Evolutionary conservation across 2,888 invertebrate genomes (phyloP).

Genomic region (Agrochola litura): DNA sequence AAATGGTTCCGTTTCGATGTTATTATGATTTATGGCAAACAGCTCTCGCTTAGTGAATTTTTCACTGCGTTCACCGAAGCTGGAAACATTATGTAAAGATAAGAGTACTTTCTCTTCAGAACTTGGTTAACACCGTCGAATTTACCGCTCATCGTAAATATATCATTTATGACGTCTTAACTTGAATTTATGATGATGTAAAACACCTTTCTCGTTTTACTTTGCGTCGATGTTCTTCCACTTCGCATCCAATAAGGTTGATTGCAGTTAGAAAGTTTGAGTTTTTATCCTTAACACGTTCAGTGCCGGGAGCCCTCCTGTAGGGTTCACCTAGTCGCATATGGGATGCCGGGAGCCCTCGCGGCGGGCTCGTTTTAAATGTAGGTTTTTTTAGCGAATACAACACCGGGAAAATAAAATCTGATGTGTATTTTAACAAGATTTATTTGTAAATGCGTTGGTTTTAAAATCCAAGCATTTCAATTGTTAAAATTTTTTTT

Average conservation of each 20-base stretch:
- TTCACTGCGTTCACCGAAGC: slow-evolving; percentile 61
- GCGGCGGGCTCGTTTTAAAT: too few relatives aligned
- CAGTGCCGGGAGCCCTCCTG: too few relatives aligned
- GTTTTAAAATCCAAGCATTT: too few relatives aligned
- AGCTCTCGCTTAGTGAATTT: slow-evolving; percentile 69
- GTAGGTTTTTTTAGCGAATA: too few relatives aligned
- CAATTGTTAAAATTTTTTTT: too few relatives aligned
- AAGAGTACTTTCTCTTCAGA: slow-evolving; percentile 63
- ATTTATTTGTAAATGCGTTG: too few relatives aligned
- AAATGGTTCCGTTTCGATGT: slow-evolving; percentile 55
- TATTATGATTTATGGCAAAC: slow-evolving; percentile 70
- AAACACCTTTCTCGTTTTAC: slow-evolving; percentile 60
- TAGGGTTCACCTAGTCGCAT: too few relatives aligned
- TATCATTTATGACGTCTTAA: slow-evolving; percentile 56
- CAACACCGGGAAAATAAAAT: too few relatives aligned
- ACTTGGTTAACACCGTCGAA: slow-evolving; percentile 48
- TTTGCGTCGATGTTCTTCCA: slow-evolving; percentile 28
- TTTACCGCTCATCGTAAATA: slow-evolving; percentile 60
- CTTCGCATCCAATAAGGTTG: slow-evolving; percentile 17
- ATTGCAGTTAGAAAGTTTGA: slow-evolving; percentile 6
- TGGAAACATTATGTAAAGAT: slow-evolving; percentile 68
- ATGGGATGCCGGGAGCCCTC: too few relatives aligned
- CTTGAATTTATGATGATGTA: slow-evolving; percentile 56
- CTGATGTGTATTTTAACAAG: too few relatives aligned
- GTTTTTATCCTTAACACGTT: background rate